These are phyloP conservation scores for Serrognathus titanus DNA, from an alignment of 2,888 invertebrate genomes.

Conservation along the genomic window DNA sequence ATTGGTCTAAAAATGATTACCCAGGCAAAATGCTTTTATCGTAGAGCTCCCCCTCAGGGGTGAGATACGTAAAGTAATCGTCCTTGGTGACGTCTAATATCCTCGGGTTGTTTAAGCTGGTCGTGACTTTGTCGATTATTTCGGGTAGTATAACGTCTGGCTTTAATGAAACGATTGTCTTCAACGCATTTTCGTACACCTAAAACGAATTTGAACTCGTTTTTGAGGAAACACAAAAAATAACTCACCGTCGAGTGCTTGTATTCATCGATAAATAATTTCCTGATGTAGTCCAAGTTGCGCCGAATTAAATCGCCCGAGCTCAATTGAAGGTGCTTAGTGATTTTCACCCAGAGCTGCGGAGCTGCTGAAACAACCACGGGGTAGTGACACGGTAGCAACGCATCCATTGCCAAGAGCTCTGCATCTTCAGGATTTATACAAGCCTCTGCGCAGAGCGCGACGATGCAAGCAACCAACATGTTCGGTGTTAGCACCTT, in stretches of 20 bases:
- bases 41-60: conserved; percentile 86
- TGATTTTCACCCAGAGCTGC: conserved; percentile 68
- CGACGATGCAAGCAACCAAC: conserved; percentile 45
- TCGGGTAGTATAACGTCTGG: conserved; percentile 63
- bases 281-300: conserved; percentile 57
- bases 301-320: conserved; percentile 60
- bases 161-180: conserved; percentile 63
- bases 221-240: not conserved
- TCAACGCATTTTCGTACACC: conserved; percentile 69
- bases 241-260: conserved; percentile 35
- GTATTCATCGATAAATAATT: conserved; percentile 59
- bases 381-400: conserved; percentile 76
- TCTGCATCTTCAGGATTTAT: conserved; percentile 54
- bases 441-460: conserved; percentile 45
- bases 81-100: conserved; percentile 72
- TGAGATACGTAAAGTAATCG: conserved; percentile 77
- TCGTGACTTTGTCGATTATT: conserved; percentile 60
- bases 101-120: conserved; percentile 60
- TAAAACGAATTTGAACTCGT: conserved; percentile 21
- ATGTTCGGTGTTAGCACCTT: conserved; percentile 49
- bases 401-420: conserved; percentile 60
- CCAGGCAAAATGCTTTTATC: conserved; percentile 79
- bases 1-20: conserved; percentile 32
- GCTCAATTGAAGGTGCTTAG: conserved; percentile 56
- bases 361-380: conserved; percentile 57